These are phyloP conservation scores for Piprites chloris DNA, from an alignment of 2,113 vertebrate genomes.

Conservation along the genomic window DNA sequence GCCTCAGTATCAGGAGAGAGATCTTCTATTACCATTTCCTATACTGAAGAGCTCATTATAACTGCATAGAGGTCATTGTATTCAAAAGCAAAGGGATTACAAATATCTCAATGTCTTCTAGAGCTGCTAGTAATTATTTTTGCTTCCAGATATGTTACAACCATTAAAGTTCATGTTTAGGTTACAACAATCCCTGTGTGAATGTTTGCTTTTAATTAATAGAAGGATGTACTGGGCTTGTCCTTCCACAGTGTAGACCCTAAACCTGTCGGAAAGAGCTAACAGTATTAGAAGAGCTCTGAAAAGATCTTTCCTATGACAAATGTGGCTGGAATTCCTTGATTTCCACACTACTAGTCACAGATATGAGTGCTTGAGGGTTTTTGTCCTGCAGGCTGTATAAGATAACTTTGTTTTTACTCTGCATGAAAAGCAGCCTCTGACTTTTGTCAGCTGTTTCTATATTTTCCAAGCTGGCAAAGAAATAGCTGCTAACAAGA, in stretches of 20 bases:
- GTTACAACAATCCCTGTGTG: constrained; percentile 19
- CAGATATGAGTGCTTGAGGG: neutral
- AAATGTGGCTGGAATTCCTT: neutral
- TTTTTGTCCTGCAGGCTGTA: neutral
- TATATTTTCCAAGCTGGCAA: constrained; percentile 4
- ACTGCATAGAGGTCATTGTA: constrained; percentile 35
- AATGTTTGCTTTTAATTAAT: constrained; percentile 56
- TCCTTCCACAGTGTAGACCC: neutral
- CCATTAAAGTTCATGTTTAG: constrained; percentile 43
- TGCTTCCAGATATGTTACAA: constrained; percentile 37
- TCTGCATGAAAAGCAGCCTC: neutral
- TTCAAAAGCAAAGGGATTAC: constrained; percentile 44
- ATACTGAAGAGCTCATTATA: constrained; percentile 36
- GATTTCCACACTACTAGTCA: neutral
- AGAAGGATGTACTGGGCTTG: neutral
- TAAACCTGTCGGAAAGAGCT: neutral
- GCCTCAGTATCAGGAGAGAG: constrained; percentile 2
- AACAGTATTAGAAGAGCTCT: neutral
- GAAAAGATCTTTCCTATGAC: neutral
- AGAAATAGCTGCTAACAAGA: constrained; percentile 7
- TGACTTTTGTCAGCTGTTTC: constrained; percentile 9
- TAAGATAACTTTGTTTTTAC: constrained; percentile 1
- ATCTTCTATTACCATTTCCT: constrained; percentile 39
- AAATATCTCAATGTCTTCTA: constrained; percentile 35
- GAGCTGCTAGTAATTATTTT: constrained; percentile 50